These are phyloP conservation scores for Graphium colonna DNA, from an alignment of 2,888 invertebrate genomes.

Conservation along the genomic window DNA sequence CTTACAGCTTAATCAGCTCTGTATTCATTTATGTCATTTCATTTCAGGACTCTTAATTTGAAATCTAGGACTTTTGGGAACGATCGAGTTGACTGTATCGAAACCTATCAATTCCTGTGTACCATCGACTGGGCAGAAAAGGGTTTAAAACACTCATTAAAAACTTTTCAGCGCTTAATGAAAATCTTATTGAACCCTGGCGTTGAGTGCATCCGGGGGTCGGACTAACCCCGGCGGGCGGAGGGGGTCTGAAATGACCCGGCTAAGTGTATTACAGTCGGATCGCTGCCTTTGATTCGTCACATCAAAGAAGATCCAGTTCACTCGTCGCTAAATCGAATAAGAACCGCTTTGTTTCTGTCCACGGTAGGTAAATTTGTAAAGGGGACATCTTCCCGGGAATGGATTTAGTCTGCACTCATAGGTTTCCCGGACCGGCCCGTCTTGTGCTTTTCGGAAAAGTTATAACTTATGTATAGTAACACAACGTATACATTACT, in stretches of 20 bases:
- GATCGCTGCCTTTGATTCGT: slow-evolving; percentile 79
- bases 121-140: slow-evolving; percentile 29
- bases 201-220: slow-evolving; percentile 54
- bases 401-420: slow-evolving; percentile 26
- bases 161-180: slow-evolving; percentile 76
- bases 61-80: no score
- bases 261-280: slow-evolving; percentile 76
- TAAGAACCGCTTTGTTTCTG: slow-evolving; percentile 72
- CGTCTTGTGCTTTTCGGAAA: background rate
- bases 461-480: background rate
- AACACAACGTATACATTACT: no score
- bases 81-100: no score
- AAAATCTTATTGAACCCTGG: slow-evolving; percentile 73
- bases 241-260: slow-evolving; percentile 65
- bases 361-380: slow-evolving; percentile 51
- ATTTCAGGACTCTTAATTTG: no score
- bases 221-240: slow-evolving; percentile 30
- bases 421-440: slow-evolving; percentile 20
- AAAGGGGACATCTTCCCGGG: slow-evolving; percentile 31
- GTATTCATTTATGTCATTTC: no score
- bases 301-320: slow-evolving; percentile 77
- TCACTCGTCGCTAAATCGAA: slow-evolving; percentile 73
- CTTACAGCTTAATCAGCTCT: no score
- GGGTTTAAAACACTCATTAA: slow-evolving; percentile 68
- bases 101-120: background rate